A percentile compares a stretch with the other conserved stretches of the same genome.
These are phyloP conservation scores for Cecropterus lyciades DNA, from an alignment of 1,140 invertebrate genomes.

Conservation along the genomic window DNA sequence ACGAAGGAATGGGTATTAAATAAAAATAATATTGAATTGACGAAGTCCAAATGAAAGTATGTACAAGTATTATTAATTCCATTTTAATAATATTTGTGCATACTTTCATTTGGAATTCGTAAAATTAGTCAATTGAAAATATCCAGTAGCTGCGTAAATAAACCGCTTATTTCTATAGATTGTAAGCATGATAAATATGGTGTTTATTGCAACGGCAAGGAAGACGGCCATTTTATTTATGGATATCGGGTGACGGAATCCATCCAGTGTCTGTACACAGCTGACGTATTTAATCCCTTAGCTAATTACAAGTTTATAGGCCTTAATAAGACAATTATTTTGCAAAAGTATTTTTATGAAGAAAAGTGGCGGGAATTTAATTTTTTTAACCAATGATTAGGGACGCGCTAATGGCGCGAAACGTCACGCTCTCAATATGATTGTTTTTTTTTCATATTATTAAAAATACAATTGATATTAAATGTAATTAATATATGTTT, in stretches of 20 bases:
- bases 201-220: constrained; percentile 13
- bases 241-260: constrained; percentile 16
- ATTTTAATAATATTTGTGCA: too few species aligned
- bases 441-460: background rate
- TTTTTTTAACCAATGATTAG: constrained; percentile 10
- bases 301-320: constrained; percentile 30
- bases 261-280: constrained; percentile 8
- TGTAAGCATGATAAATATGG: constrained; percentile 17
- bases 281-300: constrained; percentile 25
- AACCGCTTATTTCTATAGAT: constrained; percentile 7
- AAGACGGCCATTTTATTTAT: constrained; percentile 21
- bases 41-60: too few species aligned
- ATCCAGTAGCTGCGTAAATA: background rate
- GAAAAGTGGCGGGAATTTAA: constrained; percentile 17
- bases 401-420: constrained; percentile 2
- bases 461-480: background rate
- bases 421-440: background rate
- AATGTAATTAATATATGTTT: background rate
- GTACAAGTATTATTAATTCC: too few species aligned
- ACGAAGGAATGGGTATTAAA: too few species aligned
- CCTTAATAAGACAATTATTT: constrained; percentile 26
- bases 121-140: too few species aligned
- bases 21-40: too few species aligned
- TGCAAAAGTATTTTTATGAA: constrained; percentile 21
- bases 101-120: too few species aligned